Percentiles rank a stretch among this genome's conserved stretches.
phyloP scores from a whole-genome alignment of 2,888 invertebrate species.

The Cryptocheilus praepositus region DNA sequence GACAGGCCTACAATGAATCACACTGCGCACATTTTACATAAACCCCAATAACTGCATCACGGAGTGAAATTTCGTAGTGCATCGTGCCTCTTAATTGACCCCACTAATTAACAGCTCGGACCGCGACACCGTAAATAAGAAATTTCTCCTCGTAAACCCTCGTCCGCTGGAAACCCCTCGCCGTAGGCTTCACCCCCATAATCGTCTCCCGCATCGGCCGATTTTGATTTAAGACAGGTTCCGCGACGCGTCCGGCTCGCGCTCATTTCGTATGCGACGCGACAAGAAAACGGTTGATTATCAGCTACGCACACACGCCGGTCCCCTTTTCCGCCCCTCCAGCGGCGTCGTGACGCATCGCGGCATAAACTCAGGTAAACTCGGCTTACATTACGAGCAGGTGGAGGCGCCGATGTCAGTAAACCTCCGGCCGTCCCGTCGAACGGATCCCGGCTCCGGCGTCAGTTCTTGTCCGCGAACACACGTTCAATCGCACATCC shows the following conservation, averaged over 20 bases:
- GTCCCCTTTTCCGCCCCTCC: conserved; percentile 44
- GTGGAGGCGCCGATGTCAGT: conserved; percentile 69
- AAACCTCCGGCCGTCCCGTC: conserved; percentile 65
- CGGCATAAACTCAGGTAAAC: conserved; percentile 57
- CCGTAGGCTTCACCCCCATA: no score
- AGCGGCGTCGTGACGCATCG: conserved; percentile 65
- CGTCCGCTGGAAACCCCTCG: no score
- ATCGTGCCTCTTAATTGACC: no score
- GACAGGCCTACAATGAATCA: no score
- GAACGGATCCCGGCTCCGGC: conserved; percentile 29
- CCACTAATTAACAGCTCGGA: no score
- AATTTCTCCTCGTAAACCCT: no score
- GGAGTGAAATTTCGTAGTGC: no score
- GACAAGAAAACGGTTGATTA: conserved; percentile 46
- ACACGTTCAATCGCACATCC: neutral
- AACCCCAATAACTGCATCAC: no score
- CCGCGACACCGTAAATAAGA: no score
- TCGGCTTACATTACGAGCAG: conserved; percentile 68
- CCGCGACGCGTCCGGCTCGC: neutral
- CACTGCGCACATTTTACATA: no score
- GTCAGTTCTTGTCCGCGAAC: neutral
- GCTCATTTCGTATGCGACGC: conserved; percentile 29
- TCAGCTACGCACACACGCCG: conserved; percentile 25
- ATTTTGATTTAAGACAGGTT: no score
- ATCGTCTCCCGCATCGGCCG: neutral